A percentile compares a stretch with the other conserved stretches of the same genome.
Conservation (phyloP, 92 coral and sea anemone species). For the Actinernus sp. region DNA sequence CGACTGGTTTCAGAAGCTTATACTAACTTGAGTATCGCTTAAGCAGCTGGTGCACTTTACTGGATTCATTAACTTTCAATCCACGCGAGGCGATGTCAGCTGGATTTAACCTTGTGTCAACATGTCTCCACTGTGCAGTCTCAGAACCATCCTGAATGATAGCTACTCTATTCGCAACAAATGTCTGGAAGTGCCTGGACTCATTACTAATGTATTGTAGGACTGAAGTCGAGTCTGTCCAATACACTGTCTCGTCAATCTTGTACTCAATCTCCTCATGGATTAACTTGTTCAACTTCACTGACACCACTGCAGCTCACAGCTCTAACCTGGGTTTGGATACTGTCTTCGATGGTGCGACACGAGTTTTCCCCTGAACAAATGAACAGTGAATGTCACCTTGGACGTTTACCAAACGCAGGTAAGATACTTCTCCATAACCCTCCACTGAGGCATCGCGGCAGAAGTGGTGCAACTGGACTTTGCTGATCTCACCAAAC, state of each 20-base stretch:
- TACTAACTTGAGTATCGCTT: background rate
- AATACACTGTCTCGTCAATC: background rate
- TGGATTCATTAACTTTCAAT: background rate
- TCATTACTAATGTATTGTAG: background rate
- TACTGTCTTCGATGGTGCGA: background rate
- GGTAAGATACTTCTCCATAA: no score
- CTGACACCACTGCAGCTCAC: background rate
- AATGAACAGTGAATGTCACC: no score
- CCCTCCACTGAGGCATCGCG: no score
- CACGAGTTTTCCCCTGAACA: background rate
- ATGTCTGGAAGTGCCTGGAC: background rate
- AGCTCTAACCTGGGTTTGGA: background rate
- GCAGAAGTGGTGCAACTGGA: no score
- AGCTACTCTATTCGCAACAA: background rate
- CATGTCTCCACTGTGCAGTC: background rate
- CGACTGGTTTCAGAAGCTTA: background rate
- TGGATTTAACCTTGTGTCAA: background rate
- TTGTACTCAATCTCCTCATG: background rate
- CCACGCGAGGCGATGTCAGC: background rate
- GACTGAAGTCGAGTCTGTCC: background rate
- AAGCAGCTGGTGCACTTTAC: background rate
- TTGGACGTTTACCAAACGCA: no score
- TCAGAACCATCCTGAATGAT: background rate
- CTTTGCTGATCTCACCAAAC: no score
- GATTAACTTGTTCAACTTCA: background rate